Evolutionary conservation across 37 sponge, comb jelly and placozoan species (phyloP).

Genomic region (Theonella swinhoei): DNA sequence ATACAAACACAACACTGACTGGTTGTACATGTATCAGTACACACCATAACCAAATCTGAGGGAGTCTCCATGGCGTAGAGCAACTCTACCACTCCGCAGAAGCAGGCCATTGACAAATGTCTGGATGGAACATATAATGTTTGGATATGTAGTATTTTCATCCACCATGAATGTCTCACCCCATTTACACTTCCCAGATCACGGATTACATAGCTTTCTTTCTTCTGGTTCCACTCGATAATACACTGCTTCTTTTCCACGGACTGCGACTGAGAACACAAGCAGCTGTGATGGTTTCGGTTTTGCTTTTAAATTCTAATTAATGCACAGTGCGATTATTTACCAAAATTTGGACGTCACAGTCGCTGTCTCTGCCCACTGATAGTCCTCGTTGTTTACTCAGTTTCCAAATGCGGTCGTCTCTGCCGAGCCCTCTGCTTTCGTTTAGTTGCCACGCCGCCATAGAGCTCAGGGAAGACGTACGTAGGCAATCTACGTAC

Average conservation of each 20-base stretch:
- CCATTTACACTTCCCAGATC: slow-evolving; percentile 61
- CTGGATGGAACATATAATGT: slow-evolving; percentile 2
- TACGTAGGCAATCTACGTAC: background rate
- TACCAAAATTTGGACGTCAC: slow-evolving; percentile 22
- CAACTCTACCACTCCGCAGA: background rate
- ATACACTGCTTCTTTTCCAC: slow-evolving; percentile 51
- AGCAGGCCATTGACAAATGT: slow-evolving; percentile 45
- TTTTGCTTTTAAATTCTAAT: too few species aligned
- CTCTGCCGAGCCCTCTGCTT: background rate
- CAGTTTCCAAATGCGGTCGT: slow-evolving; percentile 2
- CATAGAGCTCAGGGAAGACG: background rate
- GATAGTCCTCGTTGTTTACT: background rate
- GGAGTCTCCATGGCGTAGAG: slow-evolving; percentile 34
- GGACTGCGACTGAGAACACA: slow-evolving; percentile 23
- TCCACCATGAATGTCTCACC: slow-evolving; percentile 7
- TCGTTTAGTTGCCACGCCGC: background rate
- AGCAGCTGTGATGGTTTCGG: too few species aligned
- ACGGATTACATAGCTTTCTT: slow-evolving; percentile 1
- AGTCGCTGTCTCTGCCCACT: slow-evolving; percentile 17
- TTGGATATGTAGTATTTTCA: background rate
- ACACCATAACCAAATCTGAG: slow-evolving; percentile 48
- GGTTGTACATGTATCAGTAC: background rate
- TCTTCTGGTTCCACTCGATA: slow-evolving; percentile 23
- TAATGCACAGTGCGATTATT: background rate
- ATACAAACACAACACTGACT: background rate